Evolutionary conservation across 1,140 invertebrate species (phyloP), one percentile per base, ranked within the genome.

Genomic region (Magallana angulata): DNA sequence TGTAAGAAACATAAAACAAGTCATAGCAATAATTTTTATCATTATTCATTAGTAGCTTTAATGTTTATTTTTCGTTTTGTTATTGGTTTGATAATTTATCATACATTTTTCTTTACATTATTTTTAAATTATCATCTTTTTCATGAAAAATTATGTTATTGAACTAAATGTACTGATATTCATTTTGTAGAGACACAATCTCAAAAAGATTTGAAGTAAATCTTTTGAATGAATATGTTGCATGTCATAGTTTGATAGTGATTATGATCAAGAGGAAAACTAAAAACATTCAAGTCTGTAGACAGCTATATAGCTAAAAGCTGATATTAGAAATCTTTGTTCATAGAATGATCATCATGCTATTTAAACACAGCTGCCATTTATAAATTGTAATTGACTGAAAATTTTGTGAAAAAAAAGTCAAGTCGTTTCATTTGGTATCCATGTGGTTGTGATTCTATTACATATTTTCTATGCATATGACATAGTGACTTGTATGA

Each of bases 31-130:
- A 4, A 30, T 76, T 76, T 64, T 64, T 64, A 16, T 64, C 60
- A 76, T 76, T 30, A 24, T 76, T 76, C 68, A 76, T 30, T 24
- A 18, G 36, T 76, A 76, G 68, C 68, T 76, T 76, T 76, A 76
- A 76, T 76, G 68, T 36, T 76, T 30, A 76, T 76, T 76, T 76
- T 76, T 48, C 9, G 24, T 76, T 76, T 71, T 76, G 9, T 76
- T 76, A 30, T 76, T 76, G 18, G 68, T 76, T 48, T 76, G 36
- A 8, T 76, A 11, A 48, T 4, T 48, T 48, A 76, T 76, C 14
- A 30, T 76, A 76, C 36, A 48, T 30, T 36, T 8, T 24, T 76
- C 30, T 76, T 76, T 30, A 7, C 30, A 71, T 18, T 30, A 30
- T 8, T 76, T 76, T 76, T 76, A 48, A 76, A 30, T 76, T 36